Percentiles rank a stretch among this genome's conserved stretches.
phyloP scores from a whole-genome alignment of 1,140 invertebrate species.

The Drosophila lini region DNA sequence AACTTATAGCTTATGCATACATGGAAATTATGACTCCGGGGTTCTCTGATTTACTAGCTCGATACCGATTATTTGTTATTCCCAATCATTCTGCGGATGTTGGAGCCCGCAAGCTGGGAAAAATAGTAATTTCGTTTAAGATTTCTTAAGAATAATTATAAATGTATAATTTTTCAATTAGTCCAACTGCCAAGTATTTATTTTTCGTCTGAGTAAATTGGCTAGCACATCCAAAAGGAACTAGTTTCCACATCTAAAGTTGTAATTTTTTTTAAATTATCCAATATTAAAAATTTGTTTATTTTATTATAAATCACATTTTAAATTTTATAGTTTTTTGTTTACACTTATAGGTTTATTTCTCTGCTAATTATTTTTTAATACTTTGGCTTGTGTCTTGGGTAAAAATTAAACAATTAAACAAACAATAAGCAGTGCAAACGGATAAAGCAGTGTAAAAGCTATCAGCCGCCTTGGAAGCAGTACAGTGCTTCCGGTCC shows the following conservation, averaged over 20 bases:
- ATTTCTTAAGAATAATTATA: neutral
- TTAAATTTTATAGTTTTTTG: neutral
- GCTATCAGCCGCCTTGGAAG: neutral
- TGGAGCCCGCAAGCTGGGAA: neutral
- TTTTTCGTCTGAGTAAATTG: neutral
- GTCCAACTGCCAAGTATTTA: neutral
- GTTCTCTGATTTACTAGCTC: slow-evolving; percentile 24
- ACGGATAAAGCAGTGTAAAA: neutral
- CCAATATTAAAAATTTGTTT: neutral
- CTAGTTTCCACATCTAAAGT: neutral
- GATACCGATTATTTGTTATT: slow-evolving; percentile 33
- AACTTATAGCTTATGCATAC: slow-evolving; percentile 15
- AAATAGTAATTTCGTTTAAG: neutral
- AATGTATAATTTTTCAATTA: neutral
- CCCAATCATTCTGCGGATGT: slow-evolving; percentile 8
- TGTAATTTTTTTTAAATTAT: neutral
- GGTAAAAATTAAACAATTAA: neutral
- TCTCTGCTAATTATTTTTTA: slow-evolving; percentile 1
- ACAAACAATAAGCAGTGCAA: neutral
- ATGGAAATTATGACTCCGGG: slow-evolving; percentile 29
- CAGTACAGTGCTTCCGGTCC: neutral
- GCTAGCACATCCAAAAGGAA: neutral
- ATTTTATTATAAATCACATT: no score
- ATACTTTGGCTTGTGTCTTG: neutral
- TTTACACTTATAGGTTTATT: neutral